Conservation (phyloP, 1,140 invertebrate species). For the Drosophila rufa region DNA sequence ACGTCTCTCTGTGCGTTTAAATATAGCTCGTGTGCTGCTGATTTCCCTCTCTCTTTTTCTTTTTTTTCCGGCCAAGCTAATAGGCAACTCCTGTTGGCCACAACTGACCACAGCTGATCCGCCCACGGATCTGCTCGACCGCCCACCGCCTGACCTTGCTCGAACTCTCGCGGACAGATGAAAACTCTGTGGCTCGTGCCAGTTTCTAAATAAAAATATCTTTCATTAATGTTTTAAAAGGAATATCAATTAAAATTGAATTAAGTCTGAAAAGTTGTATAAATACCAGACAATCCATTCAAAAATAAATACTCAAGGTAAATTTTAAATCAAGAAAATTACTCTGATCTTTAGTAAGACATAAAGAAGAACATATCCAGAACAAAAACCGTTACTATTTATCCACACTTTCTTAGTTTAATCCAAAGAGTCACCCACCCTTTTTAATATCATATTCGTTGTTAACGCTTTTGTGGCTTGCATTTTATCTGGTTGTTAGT, state of each 20-base stretch:
- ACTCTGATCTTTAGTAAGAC: neutral
- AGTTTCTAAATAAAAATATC: constrained; percentile 14
- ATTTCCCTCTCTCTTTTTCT: constrained; percentile 11
- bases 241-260: neutral
- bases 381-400: neutral
- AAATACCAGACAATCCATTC: neutral
- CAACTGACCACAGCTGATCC: constrained; percentile 23
- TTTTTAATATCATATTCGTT: neutral
- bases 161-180: constrained; percentile 10
- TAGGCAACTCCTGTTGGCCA: constrained; percentile 52
- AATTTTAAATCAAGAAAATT: neutral
- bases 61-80: constrained; percentile 33
- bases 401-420: neutral
- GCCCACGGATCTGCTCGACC: constrained; percentile 21
- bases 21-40: constrained; percentile 43
- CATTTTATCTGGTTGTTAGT: constrained; percentile 66
- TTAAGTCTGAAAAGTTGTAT: neutral
- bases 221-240: neutral
- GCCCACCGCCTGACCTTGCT: constrained; percentile 29
- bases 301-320: no score
- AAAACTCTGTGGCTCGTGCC: constrained; percentile 51
- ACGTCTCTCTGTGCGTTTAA: constrained; percentile 39
- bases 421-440: constrained; percentile 21
- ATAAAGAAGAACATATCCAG: constrained; percentile 1
- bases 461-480: constrained; percentile 38